These are phyloP conservation scores for Idaea dimidiata DNA, from an alignment of 2,888 invertebrate species.

Conservation along the genomic window DNA sequence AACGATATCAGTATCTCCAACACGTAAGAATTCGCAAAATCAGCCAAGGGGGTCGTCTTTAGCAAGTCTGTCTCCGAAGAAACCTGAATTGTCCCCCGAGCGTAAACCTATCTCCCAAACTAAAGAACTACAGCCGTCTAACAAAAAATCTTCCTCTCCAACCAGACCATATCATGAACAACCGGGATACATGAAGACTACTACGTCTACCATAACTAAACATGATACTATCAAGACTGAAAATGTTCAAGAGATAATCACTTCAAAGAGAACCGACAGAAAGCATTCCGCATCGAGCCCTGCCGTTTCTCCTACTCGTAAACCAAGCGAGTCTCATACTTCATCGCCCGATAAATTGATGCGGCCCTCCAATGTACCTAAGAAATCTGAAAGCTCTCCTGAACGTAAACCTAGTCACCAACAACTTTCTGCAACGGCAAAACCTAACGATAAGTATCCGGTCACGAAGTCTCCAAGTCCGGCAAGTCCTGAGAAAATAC, in stretches of 20 bases:
- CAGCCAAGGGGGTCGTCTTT: conserved; percentile 10
- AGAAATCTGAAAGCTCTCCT: conserved; percentile 11
- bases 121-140: not conserved
- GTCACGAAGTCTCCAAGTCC: conserved; percentile 4
- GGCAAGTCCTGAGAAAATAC: conserved; percentile 12
- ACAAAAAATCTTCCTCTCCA: conserved; percentile 8
- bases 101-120: conserved; percentile 9
- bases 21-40: conserved; percentile 13
- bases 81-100: conserved; percentile 18
- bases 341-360: conserved; percentile 9
- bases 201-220: conserved; percentile 12
- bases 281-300: conserved; percentile 5
- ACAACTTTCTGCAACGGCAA: not conserved
- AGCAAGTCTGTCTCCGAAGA: conserved; percentile 15
- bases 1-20: conserved; percentile 19
- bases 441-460: not conserved
- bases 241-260: conserved; percentile 10
- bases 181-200: conserved; percentile 16
- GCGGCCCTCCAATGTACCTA: not conserved
- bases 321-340: conserved; percentile 5
- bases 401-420: conserved; percentile 12
- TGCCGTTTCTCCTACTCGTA: conserved; percentile 7
- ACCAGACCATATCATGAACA: conserved; percentile 7
- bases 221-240: conserved; percentile 14
- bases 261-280: conserved; percentile 10